phyloP scores from a whole-genome alignment of 1,140 invertebrate species.

The Drosophila pseudoobscura region DNA sequence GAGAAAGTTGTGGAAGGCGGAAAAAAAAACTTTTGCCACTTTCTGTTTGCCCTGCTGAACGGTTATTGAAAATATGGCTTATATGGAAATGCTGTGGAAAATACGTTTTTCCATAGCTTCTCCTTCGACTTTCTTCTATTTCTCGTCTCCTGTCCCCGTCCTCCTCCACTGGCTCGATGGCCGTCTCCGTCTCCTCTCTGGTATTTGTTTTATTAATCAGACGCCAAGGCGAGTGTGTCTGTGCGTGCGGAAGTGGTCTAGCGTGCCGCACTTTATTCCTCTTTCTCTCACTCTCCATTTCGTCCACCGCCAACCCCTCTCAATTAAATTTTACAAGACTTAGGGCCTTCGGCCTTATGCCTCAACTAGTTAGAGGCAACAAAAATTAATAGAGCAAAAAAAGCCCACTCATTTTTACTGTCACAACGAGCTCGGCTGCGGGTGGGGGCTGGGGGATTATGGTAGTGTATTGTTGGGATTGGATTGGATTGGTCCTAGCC shows the following conservation, averaged over 20 bases:
- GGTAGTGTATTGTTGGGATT: neutral
- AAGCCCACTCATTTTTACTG: constrained; percentile 66
- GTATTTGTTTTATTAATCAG: constrained; percentile 79
- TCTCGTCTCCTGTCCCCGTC: no score
- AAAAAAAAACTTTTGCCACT: constrained; percentile 55
- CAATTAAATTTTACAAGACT: constrained; percentile 75
- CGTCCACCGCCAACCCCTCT: constrained; percentile 27
- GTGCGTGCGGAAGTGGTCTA: constrained; percentile 67
- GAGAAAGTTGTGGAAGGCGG: constrained; percentile 41
- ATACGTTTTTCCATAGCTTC: constrained; percentile 17
- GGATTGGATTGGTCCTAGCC: neutral
- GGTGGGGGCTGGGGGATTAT: no score
- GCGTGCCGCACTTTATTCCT: constrained; percentile 63
- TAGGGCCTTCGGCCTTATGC: constrained; percentile 37
- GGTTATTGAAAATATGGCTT: constrained; percentile 78
- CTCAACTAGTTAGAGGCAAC: constrained; percentile 51
- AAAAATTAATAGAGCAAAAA: constrained; percentile 78
- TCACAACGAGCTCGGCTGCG: constrained; percentile 22
- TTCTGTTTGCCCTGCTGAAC: constrained; percentile 16
- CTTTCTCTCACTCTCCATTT: constrained; percentile 32
- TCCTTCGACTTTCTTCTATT: neutral
- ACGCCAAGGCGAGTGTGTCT: constrained; percentile 39
- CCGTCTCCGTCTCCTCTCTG: constrained; percentile 13
- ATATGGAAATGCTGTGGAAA: constrained; percentile 63
- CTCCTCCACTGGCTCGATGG: neutral